A percentile compares a stretch with the other conserved stretches of the same genome.
These are phyloP conservation scores for Listronotus oregonensis DNA, from an alignment of 1,140 invertebrate genomes.

Conservation along the genomic window DNA sequence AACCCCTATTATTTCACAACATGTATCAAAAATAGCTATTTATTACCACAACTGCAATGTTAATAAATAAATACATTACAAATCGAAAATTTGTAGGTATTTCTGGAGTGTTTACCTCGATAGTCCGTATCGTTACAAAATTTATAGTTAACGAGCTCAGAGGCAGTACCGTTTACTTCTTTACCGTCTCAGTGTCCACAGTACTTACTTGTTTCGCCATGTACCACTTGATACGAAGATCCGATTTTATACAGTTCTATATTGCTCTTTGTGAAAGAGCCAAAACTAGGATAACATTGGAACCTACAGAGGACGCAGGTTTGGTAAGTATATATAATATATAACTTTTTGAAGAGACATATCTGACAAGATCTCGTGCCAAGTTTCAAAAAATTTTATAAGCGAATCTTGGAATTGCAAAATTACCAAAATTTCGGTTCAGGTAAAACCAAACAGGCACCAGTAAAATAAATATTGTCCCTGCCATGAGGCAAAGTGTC, in stretches of 20 bases:
- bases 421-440: too few species aligned
- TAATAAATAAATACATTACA: not conserved
- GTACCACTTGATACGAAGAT: conserved; percentile 75
- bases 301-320: conserved; percentile 80
- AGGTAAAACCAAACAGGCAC: too few species aligned
- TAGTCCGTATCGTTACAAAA: conserved; percentile 84
- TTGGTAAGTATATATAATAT: conserved; percentile 65
- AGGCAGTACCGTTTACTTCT: conserved; percentile 85
- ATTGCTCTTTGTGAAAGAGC: conserved; percentile 73
- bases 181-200: conserved; percentile 75
- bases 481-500: too few species aligned
- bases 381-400: too few species aligned
- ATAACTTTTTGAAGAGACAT: too few species aligned
- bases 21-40: too few species aligned
- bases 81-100: conserved; percentile 63
- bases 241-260: conserved; percentile 84
- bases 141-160: conserved; percentile 71
- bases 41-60: too few species aligned
- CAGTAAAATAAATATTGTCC: too few species aligned
- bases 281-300: conserved; percentile 71
- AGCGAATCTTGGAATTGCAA: too few species aligned
- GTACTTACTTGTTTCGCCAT: conserved; percentile 76
- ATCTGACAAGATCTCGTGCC: too few species aligned
- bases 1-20: too few species aligned
- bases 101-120: conserved; percentile 83